Conservation (phyloP, 2,113 vertebrate genomes). For the Pyrgilauda ruficollis region DNA sequence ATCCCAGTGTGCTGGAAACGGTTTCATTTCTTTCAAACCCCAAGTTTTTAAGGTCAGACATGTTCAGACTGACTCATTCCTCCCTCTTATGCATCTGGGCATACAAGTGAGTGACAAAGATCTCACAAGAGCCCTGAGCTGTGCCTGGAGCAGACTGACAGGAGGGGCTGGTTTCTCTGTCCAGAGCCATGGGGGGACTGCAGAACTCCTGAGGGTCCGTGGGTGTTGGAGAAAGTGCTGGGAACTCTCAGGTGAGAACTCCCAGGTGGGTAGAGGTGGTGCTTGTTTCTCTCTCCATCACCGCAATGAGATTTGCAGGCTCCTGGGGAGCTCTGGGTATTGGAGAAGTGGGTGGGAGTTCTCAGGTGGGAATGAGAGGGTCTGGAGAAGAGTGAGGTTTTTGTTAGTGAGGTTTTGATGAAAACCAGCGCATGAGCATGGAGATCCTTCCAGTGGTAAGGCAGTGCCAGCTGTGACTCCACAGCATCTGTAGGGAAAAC, state of each 20-base stretch:
- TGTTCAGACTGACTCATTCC: background rate
- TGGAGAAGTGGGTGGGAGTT: background rate
- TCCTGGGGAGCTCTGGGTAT: background rate
- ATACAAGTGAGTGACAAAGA: background rate
- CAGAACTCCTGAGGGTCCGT: background rate
- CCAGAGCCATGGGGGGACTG: background rate
- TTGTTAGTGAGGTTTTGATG: background rate
- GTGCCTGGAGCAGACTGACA: rapidly evolving
- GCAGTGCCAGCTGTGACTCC: background rate
- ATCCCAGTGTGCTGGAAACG: background rate
- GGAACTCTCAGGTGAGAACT: background rate
- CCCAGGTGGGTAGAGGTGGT: background rate
- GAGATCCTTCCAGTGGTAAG: background rate
- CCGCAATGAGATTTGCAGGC: background rate
- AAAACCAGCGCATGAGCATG: rapidly evolving
- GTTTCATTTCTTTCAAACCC: background rate
- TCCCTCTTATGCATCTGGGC: background rate
- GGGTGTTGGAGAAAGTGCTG: background rate
- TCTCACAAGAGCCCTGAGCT: background rate
- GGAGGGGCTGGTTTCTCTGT: background rate
- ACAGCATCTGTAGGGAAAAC: background rate
- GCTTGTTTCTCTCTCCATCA: background rate
- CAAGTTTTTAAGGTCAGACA: background rate
- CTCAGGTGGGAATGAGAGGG: background rate
- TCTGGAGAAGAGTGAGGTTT: background rate